Evolutionary conservation across 2,113 vertebrate species (phyloP), one percentile per base, ranked within the genome.

Genomic region (Cercopithecus mona): DNA sequence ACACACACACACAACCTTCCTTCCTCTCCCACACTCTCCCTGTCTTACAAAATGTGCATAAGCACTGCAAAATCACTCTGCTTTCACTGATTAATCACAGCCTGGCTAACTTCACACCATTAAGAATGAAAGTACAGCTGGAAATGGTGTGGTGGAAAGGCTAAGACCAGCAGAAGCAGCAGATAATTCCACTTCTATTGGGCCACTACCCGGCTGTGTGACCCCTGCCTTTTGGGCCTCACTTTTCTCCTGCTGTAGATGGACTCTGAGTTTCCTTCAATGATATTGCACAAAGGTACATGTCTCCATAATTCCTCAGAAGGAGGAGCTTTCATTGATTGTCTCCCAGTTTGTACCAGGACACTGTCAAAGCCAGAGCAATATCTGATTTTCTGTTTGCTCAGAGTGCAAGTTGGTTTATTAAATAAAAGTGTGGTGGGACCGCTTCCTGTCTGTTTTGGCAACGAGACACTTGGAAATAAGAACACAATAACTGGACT

Each of bases 331-430:
- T 27, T 43, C 22, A 8, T 23, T 40, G 5, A 5, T 81, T 73
- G 68, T 64, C 30, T 61, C 45, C 57, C 13, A 20, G 35, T 52
- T 59, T 72, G 81, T 30, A 30, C 52, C 22, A 73, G 55, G 17
- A 86, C 57, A 55, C 40, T 32, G 22, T 48, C 57, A 87, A 83
- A 94, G 45, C 11, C 87, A 55, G 78, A 61, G 79, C 18, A 73
- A 87, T 93, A 83, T 91, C n/a, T 35, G 93, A 94, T 93, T 35
- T 43, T 94, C 92, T 97, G 43, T 97, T 98, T 96, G 68, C 85
- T 96, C 86, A 81, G 16, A 38, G 1, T 73, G 83, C 2, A n/a
- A 90, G 95, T 93, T 5, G 18, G 6, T 83, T 97, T 97, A 85
- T 97, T 92, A 93, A 97, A 97, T 90, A 86, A 96, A 90, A n/a